phyloP scores from a whole-genome alignment of 2,888 invertebrate species.

The Epinotia demarniana region DNA sequence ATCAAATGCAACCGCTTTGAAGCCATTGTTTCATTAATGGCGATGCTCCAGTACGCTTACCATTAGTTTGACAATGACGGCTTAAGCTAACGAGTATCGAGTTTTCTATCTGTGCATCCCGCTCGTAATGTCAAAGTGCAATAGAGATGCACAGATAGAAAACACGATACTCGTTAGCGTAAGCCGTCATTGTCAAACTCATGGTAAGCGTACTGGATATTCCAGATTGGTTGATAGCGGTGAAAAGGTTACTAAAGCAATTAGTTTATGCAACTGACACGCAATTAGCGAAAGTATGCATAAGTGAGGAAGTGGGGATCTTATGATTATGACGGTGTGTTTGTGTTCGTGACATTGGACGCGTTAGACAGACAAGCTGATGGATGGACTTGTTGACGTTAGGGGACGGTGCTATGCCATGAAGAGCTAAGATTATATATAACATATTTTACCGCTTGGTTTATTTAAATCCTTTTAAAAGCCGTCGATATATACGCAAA shows the following conservation, averaged over 20 bases:
- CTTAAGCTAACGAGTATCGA: no score
- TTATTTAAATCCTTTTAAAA: not conserved
- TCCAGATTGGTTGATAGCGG: not conserved
- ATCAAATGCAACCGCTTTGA: no score
- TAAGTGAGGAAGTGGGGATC: slow-evolving; percentile 29
- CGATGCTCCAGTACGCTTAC: no score
- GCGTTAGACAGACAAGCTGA: slow-evolving; percentile 70
- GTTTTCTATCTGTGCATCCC: no score
- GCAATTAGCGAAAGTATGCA: slow-evolving; percentile 22
- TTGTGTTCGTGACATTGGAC: slow-evolving; percentile 60
- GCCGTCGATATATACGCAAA: not conserved
- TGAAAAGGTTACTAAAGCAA: not conserved
- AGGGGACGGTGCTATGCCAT: slow-evolving; percentile 54
- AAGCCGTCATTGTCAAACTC: no score
- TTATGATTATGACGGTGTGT: slow-evolving; percentile 51
- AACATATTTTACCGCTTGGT: not conserved
- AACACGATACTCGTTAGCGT: no score
- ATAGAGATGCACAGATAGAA: no score
- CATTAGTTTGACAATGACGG: no score
- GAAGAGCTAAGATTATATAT: slow-evolving; percentile 47
- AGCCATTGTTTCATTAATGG: no score
- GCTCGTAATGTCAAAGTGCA: no score
- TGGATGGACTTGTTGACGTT: slow-evolving; percentile 63
- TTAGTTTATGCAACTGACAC: slow-evolving; percentile 18
- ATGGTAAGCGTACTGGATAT: no score